A percentile compares a stretch with the other conserved stretches of the same genome.
Conservation (phyloP, 2,797 vertebrate genomes). For the Mycteria americana region DNA sequence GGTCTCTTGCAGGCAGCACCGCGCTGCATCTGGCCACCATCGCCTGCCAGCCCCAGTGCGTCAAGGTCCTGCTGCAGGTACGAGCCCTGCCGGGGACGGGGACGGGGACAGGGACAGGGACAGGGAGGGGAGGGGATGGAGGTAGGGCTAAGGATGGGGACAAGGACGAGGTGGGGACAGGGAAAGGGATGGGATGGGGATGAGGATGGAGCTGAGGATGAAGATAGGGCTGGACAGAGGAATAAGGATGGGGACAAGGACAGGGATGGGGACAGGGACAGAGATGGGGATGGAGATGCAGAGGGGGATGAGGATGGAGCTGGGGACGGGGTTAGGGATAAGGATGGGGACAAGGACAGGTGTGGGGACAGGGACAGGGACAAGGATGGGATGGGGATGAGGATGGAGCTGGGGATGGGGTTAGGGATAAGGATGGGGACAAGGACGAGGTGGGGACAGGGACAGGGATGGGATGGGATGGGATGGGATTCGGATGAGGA, state of each 20-base stretch:
- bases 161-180: accelerated
- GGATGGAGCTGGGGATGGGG: accelerated
- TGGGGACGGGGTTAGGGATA: not conserved
- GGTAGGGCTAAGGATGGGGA: no score
- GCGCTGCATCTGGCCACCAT: conserved; percentile 78
- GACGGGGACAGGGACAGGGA: not conserved
- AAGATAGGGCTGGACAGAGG: no score
- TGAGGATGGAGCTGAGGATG: not conserved
- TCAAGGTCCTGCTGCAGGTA: conserved; percentile 78
- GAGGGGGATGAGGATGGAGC: not conserved
- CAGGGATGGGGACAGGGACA: no score
- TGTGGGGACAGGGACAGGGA: no score
- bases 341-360: not conserved
- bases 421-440: no score
- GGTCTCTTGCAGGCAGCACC: conserved; percentile 68
- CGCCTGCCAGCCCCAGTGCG: conserved; percentile 77
- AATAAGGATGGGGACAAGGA: not conserved
- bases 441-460: no score
- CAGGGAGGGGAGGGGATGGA: accelerated
- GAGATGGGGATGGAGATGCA: no score
- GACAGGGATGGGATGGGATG: not conserved
- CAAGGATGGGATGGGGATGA: accelerated
- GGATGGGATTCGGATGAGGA: no score
- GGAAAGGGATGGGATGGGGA: not conserved
- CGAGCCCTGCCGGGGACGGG: not conserved